Conservation (phyloP, 2,797 vertebrate genomes). For the Sebastes oblongus region DNA sequence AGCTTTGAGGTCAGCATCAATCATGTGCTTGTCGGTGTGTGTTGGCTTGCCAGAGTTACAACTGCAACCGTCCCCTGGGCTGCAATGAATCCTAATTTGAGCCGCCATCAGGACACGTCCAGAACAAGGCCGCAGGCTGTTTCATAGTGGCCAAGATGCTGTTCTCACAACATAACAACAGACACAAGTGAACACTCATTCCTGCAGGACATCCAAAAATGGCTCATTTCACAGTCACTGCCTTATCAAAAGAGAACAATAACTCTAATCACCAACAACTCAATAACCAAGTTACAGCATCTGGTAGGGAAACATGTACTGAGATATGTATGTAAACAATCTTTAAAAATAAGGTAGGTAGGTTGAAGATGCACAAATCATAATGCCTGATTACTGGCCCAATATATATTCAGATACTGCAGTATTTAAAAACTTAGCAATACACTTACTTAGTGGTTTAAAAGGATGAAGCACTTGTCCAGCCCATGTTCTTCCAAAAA, state of each 20-base stretch:
- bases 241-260: background rate
- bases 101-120: conserved; percentile 27
- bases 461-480: background rate
- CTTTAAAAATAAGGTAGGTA: background rate
- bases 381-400: background rate
- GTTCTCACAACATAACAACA: background rate
- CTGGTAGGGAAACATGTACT: background rate
- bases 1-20: conserved; percentile 51
- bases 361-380: background rate
- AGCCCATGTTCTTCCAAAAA: background rate
- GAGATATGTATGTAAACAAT: background rate
- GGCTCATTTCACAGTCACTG: background rate
- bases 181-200: background rate
- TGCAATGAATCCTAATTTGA: conserved; percentile 59
- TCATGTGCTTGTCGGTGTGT: conserved; percentile 39
- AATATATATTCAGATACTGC: background rate
- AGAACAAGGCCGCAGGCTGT: conserved; percentile 13
- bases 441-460: background rate
- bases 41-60: background rate
- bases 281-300: background rate
- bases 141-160: conserved; percentile 10
- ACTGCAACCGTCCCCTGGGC: background rate
- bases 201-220: conserved; percentile 9
- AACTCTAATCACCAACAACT: background rate
- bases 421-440: background rate